Evolutionary conservation across 2,113 vertebrate genomes (phyloP), one percentile per base, ranked within the genome.

Genomic region (Tragelaphus imberbis): DNA sequence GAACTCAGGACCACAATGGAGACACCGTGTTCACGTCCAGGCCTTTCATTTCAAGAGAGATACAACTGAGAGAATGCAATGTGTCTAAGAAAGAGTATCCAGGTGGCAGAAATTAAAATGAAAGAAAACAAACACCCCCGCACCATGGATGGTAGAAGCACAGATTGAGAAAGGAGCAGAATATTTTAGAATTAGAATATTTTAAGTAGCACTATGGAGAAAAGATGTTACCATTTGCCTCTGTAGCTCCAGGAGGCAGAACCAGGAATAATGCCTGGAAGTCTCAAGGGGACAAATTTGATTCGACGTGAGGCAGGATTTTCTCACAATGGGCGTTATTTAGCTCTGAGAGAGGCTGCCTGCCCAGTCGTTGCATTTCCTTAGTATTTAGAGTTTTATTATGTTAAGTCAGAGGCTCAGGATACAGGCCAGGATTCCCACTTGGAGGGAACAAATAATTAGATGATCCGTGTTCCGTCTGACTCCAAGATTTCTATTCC

Each of bases 61-160:
- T 6, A 16, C 16, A 19, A 30, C 55, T 1, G 56, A 71, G 91
- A 79, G 27, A 44, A 58, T 40, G 47, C 91, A 92, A 65, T 44
- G 27, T 68, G 47, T 58, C 90, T 84, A 36, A 53, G 40, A 81
- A 97, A 28, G n/a, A 92, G 75, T 56, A 85, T 81, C 93, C 75
- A 53, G 92, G 90, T 92, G 90, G 94, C 94, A 90, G 61, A 90
- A 68, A 95, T 88, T 10, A 63, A 91, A 95, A 88, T 53, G 49
- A 71, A 87, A 56, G 13, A 23, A 93, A 1, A 80, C 30, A 58
- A 27, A 93, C 12, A 40, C 33, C 47, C 51, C n/a, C 33, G n/a
- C 28, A 47, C 81, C 65, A 21, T 10, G 27, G 89, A 49, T 33
- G 53, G n/a, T 27, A 89, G 59, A 85, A 96, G 86, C 51, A 91